These are phyloP conservation scores for Pavo muticus DNA, from an alignment of 2,113 vertebrate genomes.

Conservation along the genomic window DNA sequence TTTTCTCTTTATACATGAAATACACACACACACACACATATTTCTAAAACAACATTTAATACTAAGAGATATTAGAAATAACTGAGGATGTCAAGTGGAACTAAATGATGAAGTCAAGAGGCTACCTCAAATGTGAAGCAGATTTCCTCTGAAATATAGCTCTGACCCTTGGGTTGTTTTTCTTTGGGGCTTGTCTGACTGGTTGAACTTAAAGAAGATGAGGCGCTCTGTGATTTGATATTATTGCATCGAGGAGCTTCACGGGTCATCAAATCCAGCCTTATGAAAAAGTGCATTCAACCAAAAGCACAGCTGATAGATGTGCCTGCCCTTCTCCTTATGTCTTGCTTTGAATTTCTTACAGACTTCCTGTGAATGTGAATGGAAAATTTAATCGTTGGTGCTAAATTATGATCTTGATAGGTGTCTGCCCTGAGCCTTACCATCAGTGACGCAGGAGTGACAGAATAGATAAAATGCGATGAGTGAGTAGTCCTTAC, in stretches of 20 bases:
- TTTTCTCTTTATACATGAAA: neutral
- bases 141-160: neutral
- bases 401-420: constrained; percentile 20
- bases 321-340: constrained; percentile 40
- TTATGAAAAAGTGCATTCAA: neutral
- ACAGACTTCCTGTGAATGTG: constrained; percentile 32
- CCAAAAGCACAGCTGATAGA: constrained; percentile 21
- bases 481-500: constrained; percentile 5
- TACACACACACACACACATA: neutral
- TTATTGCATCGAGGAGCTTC: constrained; percentile 26
- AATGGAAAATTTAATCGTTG: constrained; percentile 23
- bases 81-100: neutral
- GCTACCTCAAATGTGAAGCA: neutral
- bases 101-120: neutral
- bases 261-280: constrained; percentile 51
- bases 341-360: constrained; percentile 12
- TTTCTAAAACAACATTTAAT: neutral
- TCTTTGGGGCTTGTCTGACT: neutral
- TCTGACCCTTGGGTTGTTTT: constrained; percentile 26
- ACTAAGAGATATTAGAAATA: neutral
- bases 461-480: constrained; percentile 21
- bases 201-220: constrained; percentile 16
- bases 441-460: neutral
- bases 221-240: constrained; percentile 27
- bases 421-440: constrained; percentile 6